Percentiles rank a stretch among this genome's conserved stretches.
Evolutionary conservation across 2,888 invertebrate species (phyloP).

Genomic region (Andrena fulva): DNA sequence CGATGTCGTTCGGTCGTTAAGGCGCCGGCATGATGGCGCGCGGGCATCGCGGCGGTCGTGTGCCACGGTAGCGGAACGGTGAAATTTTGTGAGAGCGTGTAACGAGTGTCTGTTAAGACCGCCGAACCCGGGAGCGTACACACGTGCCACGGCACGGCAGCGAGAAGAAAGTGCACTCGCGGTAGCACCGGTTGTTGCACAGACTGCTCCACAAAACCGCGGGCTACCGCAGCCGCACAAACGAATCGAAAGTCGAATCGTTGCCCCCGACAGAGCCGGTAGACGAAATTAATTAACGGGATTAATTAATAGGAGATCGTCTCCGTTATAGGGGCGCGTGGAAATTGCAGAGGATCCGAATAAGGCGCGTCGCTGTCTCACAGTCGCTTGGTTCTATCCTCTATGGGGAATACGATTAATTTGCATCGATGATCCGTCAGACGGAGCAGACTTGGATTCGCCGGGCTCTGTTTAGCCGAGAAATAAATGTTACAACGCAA

Average conservation of each 20-base stretch:
- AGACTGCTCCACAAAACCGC: conserved; percentile 72
- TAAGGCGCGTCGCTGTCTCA: conserved; percentile 7
- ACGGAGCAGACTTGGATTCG: neutral
- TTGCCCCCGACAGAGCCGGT: conserved; percentile 30
- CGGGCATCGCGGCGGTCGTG: conserved; percentile 25
- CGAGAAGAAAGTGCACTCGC: conserved; percentile 72
- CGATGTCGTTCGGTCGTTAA: conserved; percentile 57
- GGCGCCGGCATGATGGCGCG: conserved; percentile 21
- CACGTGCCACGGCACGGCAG: conserved; percentile 57
- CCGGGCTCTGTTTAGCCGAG: neutral
- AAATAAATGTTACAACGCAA: no score
- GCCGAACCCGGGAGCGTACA: conserved; percentile 63
- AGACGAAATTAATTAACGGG: conserved; percentile 59
- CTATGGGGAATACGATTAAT: neutral
- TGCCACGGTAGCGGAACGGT: conserved; percentile 53
- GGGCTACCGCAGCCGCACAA: conserved; percentile 63
- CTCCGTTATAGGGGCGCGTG: conserved; percentile 20
- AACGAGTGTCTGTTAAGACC: conserved; percentile 68
- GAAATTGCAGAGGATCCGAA: conserved; percentile 7
- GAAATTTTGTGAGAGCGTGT: conserved; percentile 71
- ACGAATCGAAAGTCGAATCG: conserved; percentile 69
- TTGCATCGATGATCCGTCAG: neutral
- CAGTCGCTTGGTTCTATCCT: neutral
- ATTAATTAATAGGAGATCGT: conserved; percentile 51
- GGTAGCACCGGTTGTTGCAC: conserved; percentile 73